These are phyloP conservation scores for Bombus waltoni DNA, from an alignment of 1,140 invertebrate genomes.

Conservation along the genomic window DNA sequence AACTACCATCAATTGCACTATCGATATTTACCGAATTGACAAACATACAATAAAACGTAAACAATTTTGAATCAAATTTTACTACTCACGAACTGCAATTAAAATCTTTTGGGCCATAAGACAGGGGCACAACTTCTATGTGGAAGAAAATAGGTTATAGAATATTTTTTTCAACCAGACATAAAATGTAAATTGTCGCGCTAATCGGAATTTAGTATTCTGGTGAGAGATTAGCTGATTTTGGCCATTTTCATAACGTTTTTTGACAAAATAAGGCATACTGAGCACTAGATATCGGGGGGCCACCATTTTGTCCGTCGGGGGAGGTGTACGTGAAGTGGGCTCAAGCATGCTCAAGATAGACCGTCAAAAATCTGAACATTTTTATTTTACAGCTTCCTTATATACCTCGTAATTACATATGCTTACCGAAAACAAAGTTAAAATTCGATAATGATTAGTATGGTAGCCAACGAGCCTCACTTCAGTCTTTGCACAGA, in stretches of 20 bases:
- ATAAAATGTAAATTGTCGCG: slow-evolving; percentile 35
- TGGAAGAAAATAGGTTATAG: slow-evolving; percentile 75
- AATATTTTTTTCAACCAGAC: slow-evolving; percentile 54
- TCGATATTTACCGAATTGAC: slow-evolving; percentile 24
- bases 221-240: slow-evolving; percentile 23
- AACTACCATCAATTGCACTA: slow-evolving; percentile 21
- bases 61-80: slow-evolving; percentile 38
- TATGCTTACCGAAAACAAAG: slow-evolving; percentile 41
- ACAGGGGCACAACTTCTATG: slow-evolving; percentile 72
- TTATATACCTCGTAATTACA: slow-evolving; percentile 2
- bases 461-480: slow-evolving; percentile 42
- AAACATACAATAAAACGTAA: neutral
- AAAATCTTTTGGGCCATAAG: slow-evolving; percentile 71
- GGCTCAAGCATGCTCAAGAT: slow-evolving; percentile 82
- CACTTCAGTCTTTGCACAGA: slow-evolving; percentile 61
- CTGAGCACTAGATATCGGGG: slow-evolving; percentile 77
- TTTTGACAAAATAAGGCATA: slow-evolving; percentile 72
- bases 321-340: slow-evolving; percentile 83
- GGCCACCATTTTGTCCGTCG: slow-evolving; percentile 84
- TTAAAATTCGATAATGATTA: slow-evolving; percentile 34
- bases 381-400: slow-evolving; percentile 52
- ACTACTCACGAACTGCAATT: slow-evolving; percentile 70
- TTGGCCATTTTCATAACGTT: slow-evolving; percentile 61
- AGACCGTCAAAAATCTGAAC: slow-evolving; percentile 78
- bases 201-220: slow-evolving; percentile 43